These are phyloP conservation scores for Penaeus japonicus DNA, from an alignment of 1,140 invertebrate species.

Conservation along the genomic window DNA sequence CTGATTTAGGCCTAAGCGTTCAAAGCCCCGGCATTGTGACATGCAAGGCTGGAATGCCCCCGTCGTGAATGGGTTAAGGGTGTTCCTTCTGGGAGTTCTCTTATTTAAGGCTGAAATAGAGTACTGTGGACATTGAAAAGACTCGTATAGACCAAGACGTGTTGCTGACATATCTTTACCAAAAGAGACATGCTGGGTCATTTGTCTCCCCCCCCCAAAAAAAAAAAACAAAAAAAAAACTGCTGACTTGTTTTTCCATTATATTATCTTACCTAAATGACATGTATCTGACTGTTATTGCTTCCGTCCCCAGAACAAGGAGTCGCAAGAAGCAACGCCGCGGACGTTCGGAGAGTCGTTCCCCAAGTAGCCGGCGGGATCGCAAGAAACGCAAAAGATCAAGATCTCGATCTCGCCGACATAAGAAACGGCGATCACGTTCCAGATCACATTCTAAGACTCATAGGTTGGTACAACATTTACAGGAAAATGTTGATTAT, in stretches of 20 bases:
- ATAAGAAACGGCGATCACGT: constrained; percentile 33
- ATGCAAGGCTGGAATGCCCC: too few species aligned
- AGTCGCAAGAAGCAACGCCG: constrained; percentile 46
- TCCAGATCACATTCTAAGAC: constrained; percentile 32
- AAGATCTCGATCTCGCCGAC: constrained; percentile 40
- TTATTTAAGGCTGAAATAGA: too few species aligned
- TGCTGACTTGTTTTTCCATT: background rate
- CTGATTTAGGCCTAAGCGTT: too few species aligned
- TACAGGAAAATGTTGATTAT: too few species aligned
- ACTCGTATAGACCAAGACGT: too few species aligned
- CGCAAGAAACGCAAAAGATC: constrained; percentile 43
- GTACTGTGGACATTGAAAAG: too few species aligned
- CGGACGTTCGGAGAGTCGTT: constrained; percentile 33
- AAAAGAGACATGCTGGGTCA: too few species aligned
- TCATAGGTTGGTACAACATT: constrained; percentile 11
- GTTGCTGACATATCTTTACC: too few species aligned
- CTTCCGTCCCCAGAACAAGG: background rate
- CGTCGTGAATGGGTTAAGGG: too few species aligned
- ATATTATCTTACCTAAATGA: background rate
- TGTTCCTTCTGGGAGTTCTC: too few species aligned
- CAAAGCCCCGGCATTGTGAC: too few species aligned
- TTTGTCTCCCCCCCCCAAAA: too few species aligned
- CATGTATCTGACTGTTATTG: background rate
- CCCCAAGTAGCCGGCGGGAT: constrained; percentile 35
- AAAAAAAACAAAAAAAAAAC: background rate